Evolutionary conservation across 2,113 vertebrate species (phyloP), one percentile per base, ranked within the genome.

Genomic region (Myotis yumanensis): DNA sequence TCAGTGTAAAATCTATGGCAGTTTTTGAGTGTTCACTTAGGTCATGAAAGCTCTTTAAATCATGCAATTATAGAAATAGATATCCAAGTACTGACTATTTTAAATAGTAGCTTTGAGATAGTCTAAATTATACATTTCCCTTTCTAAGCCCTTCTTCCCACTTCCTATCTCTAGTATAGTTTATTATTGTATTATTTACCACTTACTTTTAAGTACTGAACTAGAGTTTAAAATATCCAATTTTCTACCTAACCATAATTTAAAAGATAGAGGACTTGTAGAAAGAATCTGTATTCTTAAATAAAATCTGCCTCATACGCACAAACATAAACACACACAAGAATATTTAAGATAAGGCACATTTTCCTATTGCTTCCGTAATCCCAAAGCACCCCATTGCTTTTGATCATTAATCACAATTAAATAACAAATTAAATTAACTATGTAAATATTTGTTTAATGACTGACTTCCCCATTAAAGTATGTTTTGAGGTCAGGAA

Each of bases 371-470:
- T 73, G 71, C n/a, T 93, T 93, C 37, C 28, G 48, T 81, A 89
- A 48, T 93, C 94, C 37, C 43, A 83, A 66, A 85, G 43, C 54
- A 85, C 48, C 69, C 68, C 92, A 68, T 94, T 95, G 81, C 23
- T 86, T 93, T 96, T 64, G 48, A 90, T 95, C 81, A 96, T 97
- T 96, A 97, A 96, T 96, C 94, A 97, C 73, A 95, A 95, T 88
- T 96, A 95, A 96, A 71, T 62, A 92, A 81, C 72, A 92, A 92
- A 92, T 96, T 96, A 93, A 94, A 95, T 97, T 96, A 94, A 86
- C 88, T 95, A 85, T 90, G 88, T 93, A 96, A 96, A 97, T 96
- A 97, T 92, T 96, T 62, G 48, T 62, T 95, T 94, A 97, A 46
- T 93, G 57, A 95, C 37, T 91, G 85, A 89, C 64, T 94, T 76